phyloP scores from a whole-genome alignment of 2,797 vertebrate species.

The Sebastolobus alascanus region DNA sequence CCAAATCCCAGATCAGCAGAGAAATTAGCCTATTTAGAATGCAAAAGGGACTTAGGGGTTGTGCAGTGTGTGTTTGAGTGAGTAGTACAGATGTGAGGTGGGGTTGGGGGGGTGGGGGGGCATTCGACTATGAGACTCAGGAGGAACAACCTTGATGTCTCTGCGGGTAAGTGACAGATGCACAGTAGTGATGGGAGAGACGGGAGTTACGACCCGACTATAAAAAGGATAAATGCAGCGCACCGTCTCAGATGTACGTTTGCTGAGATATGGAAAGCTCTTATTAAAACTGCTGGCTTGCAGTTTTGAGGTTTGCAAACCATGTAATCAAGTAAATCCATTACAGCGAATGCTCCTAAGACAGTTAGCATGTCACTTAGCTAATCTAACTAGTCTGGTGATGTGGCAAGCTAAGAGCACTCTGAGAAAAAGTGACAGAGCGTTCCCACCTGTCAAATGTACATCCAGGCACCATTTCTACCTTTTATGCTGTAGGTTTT shows the following conservation, averaged over 20 bases:
- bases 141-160: constrained; percentile 65
- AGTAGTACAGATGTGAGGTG: constrained; percentile 41
- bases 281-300: constrained; percentile 60
- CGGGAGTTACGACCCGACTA: constrained; percentile 61
- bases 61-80: constrained; percentile 23
- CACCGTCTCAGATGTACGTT: constrained; percentile 30
- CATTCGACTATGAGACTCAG: constrained; percentile 31
- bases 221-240: constrained; percentile 69
- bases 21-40: constrained; percentile 85
- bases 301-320: constrained; percentile 68
- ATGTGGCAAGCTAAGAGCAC: not conserved
- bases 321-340: constrained; percentile 57
- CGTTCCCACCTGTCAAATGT: not conserved
- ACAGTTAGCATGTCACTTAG: constrained; percentile 35
- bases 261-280: constrained; percentile 51
- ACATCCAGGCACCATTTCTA: not conserved
- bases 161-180: constrained; percentile 69
- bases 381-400: not conserved
- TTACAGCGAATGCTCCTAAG: constrained; percentile 30
- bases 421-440: not conserved
- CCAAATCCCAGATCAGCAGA: constrained; percentile 85
- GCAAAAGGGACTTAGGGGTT: constrained; percentile 54
- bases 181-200: constrained; percentile 45
- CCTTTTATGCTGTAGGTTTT: constrained; percentile 14
- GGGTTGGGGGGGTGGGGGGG: constrained; percentile 1